These are phyloP conservation scores for Eriosoma lanigerum DNA, from an alignment of 1,140 invertebrate genomes.

Conservation along the genomic window DNA sequence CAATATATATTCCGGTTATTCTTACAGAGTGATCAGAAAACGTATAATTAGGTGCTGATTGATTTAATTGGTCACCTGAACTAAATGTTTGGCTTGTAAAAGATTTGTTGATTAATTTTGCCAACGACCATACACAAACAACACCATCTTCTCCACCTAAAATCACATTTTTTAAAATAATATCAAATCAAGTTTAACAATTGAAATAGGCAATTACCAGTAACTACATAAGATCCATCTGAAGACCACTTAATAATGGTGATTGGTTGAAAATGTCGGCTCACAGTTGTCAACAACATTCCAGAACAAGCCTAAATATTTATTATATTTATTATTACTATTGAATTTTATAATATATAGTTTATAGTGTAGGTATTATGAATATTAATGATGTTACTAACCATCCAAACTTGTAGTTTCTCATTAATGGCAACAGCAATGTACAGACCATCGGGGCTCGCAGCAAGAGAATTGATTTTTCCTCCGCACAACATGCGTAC, in stretches of 20 bases:
- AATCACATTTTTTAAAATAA: not conserved
- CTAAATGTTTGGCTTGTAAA: conserved; percentile 57
- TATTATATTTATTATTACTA: not conserved
- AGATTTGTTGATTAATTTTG: conserved; percentile 46
- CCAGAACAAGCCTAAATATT: conserved; percentile 65
- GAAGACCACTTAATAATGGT: conserved; percentile 72
- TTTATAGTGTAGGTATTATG: no score
- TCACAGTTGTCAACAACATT: conserved; percentile 69
- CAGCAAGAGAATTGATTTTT: conserved; percentile 68
- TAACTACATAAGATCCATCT: conserved; percentile 73
- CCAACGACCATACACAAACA: conserved; percentile 71
- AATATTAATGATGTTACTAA: conserved; percentile 51
- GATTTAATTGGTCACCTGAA: conserved; percentile 61
- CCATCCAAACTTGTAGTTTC: conserved; percentile 83
- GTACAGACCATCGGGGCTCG: conserved; percentile 70
- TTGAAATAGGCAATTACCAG: conserved; percentile 54
- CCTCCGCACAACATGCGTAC: conserved; percentile 77
- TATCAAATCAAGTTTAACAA: not conserved
- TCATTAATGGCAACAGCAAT: conserved; percentile 76
- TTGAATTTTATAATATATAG: not conserved
- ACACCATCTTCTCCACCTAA: conserved; percentile 79
- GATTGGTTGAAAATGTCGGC: conserved; percentile 78
- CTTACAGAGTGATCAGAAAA: conserved; percentile 76
- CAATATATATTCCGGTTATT: conserved; percentile 59
- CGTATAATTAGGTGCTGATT: conserved; percentile 66